A percentile compares a stretch with the other conserved stretches of the same genome.
phyloP scores from a whole-genome alignment of 2,113 vertebrate genomes.

The Podarcis cretensis region DNA sequence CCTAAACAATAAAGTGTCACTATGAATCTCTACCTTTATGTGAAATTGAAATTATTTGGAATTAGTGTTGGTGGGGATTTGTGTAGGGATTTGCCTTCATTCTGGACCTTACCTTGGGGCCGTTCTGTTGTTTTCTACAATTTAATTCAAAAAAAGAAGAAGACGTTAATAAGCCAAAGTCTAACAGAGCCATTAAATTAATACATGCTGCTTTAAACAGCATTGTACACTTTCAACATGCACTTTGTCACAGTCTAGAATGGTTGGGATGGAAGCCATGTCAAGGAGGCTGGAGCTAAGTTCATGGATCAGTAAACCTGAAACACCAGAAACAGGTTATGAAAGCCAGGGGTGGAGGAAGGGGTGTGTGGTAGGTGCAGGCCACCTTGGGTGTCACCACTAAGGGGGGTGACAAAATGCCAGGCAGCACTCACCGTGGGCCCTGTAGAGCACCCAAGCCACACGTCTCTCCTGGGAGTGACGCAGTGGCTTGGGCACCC shows the following conservation, averaged over 20 bases:
- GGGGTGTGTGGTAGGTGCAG: too few relatives aligned
- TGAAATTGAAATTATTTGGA: constrained; percentile 25
- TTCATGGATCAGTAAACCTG: not conserved
- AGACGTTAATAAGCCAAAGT: not conserved
- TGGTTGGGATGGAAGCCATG: not conserved
- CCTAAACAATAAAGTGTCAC: constrained; percentile 15
- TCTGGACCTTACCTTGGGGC: constrained; percentile 4
- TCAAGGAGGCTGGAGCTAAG: not conserved
- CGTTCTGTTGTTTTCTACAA: not conserved
- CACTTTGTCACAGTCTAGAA: not conserved
- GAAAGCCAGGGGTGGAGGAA: not conserved
- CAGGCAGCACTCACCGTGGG: too few relatives aligned
- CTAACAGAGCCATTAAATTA: not conserved
- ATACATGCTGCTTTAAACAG: not conserved
- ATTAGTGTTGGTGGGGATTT: not conserved
- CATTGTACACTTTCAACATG: too few relatives aligned
- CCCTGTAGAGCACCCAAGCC: too few relatives aligned
- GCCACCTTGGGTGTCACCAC: too few relatives aligned
- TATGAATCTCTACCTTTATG: not conserved
- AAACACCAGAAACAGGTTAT: not conserved
- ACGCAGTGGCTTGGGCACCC: too few relatives aligned
- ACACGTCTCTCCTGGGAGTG: too few relatives aligned
- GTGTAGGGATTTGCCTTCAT: not conserved
- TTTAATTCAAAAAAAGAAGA: not conserved
- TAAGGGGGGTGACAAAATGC: too few relatives aligned